phyloP scores from a whole-genome alignment of 2,797 vertebrate genomes.

The Protonibea diacanthus region DNA sequence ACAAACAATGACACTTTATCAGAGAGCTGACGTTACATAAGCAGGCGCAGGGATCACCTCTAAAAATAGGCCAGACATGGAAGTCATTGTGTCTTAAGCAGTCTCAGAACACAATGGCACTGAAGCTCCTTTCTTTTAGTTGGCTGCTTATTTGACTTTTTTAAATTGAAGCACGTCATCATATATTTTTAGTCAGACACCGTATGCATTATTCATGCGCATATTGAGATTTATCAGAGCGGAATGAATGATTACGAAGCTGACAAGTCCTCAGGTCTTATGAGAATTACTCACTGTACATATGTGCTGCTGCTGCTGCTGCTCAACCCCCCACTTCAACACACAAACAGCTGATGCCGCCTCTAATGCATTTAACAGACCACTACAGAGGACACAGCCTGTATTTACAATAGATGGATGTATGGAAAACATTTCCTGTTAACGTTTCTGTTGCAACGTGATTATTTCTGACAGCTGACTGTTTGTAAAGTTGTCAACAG shows the following conservation, averaged over 20 bases:
- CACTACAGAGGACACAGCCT: background rate
- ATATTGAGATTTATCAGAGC: conserved; percentile 70
- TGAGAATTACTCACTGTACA: conserved; percentile 57
- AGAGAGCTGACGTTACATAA: conserved; percentile 42
- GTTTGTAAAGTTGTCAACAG: background rate
- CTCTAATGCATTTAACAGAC: conserved; percentile 14
- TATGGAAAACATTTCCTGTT: conserved; percentile 46
- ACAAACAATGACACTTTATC: conserved; percentile 60
- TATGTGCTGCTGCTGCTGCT: conserved; percentile 44
- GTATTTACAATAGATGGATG: background rate
- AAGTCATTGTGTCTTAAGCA: background rate
- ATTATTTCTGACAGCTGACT: background rate
- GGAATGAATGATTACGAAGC: conserved; percentile 35
- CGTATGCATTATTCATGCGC: conserved; percentile 23
- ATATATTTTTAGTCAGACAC: conserved; percentile 45
- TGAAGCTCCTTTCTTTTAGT: background rate
- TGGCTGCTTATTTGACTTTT: too few species aligned
- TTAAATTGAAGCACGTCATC: too few species aligned
- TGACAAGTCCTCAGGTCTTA: conserved; percentile 49
- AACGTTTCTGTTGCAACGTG: background rate
- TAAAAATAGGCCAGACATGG: conserved; percentile 11
- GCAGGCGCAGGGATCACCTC: background rate
- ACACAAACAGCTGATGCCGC: conserved; percentile 53
- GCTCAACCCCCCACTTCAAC: conserved; percentile 19
- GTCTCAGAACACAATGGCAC: background rate